Base-by-base conservation (phyloP, 2,888 invertebrate genomes). In the Stenurella melanura region DNA sequence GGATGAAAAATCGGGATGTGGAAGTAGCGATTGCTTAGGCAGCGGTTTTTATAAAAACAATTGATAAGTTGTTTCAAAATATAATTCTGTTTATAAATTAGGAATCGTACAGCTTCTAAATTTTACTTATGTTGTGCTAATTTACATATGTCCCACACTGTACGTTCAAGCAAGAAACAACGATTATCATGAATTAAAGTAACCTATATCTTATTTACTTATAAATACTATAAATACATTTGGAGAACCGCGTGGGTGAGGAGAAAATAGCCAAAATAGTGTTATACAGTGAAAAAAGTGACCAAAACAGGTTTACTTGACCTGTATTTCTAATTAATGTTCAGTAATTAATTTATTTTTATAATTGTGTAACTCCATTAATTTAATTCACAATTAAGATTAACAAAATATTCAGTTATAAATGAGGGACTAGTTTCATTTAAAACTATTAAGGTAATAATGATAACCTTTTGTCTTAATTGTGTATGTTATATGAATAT, bases 171-270 rank as follows among this genome's bases (percentile, higher is more conserved):
- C 34, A 12, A 38, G 11, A 19, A 12, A 42, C 38, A 19, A 64
- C 18, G 64, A 19, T 18, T 19, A 70, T 21, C 17, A 7, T 42
- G 18, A 64, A 15, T 50, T 50, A 50, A 50, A 10, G 0, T 60
- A 42, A 50, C 70, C 70, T 70, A 70, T 42, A 70, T 70, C 42
- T 69, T 70, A 70, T 42, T 60, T 42, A 60, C 61, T 70, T 60
- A 60, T 70, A 60, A 50, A 70, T 26, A 64, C 17, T 61, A 61
- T n/a, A 57, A 57, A 56, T 56, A 18, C n/a, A 54, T 56, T 26
- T 26, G n/a, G 9, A n/a, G n/a, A 50, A n/a, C 10, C 9, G 42
- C 42, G 60, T 70, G 60, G 70, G 70, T 6, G 60, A 70, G 17
- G 15, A 60, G 5, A 21, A 42, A 57, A 30, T 50, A 50, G 68